Evolutionary conservation across 2,113 vertebrate species (phyloP), one percentile per base, ranked within the genome.

Genomic region (Heterotilapia buettikoferi): DNA sequence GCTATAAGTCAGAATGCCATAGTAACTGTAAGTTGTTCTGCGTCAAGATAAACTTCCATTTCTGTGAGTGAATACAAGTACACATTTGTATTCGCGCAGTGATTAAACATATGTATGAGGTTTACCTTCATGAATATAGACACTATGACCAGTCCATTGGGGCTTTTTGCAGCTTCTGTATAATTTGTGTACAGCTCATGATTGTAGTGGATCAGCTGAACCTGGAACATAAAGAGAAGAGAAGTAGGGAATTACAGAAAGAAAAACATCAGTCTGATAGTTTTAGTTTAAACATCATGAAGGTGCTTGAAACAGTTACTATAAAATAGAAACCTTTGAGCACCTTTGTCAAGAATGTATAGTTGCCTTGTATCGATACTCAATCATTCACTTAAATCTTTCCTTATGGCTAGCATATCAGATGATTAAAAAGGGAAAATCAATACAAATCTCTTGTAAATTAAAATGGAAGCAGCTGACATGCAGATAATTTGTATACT

Each of bases 71-170:
- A 84, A 38, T 45, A 47, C 85, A 57, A 43, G 12, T 61, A 63
- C 11, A 63, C 18, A 83, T 11, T n/a, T 53, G 26, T 54, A 82
- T 14, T 7, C 4, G 5, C 21, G 6, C 9, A 80, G 40, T 38
- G 33, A 36, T 82, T 26, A 66, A 80, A 54, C 12, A 47, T 24
- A 47, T 68, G 33, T 10, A 40, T 80, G 47, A 73, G 80, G 95
- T 98, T 97, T 96, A 99, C 99, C 97, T 99, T 99, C 97, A 99
- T 99, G 96, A 99, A 99, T 98, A 99, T 99, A 93, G 99, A 98
- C 95, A 99, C 98, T 92, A 99, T 97, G 95, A 99, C 98, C 95
- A 99, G 95, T 92, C 99, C 99, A 38, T 99, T 99, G 33, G 99
- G 99, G 96, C 98, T 99, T 95, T 98, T 99, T 59, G 99, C 98